Conservation (phyloP, 1,140 invertebrate species). For the Orius insidiosus region DNA sequence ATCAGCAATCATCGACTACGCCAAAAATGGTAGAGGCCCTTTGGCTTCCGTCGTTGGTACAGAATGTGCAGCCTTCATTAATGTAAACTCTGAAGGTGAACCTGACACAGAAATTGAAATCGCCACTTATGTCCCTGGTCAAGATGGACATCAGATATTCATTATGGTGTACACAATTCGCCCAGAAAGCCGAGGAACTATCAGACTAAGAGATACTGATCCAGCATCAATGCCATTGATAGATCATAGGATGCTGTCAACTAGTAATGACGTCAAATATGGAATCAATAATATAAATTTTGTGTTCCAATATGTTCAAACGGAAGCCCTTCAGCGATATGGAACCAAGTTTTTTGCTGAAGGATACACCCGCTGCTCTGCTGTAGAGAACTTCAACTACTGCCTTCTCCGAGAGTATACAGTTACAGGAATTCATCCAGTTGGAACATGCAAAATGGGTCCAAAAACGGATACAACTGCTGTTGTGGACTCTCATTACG, state of each 20-base stretch:
- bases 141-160: constrained; percentile 26
- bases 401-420: background rate
- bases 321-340: constrained; percentile 32
- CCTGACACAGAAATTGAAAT: constrained; percentile 29
- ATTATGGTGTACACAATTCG: constrained; percentile 43
- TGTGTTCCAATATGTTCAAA: constrained; percentile 2
- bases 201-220: constrained; percentile 35
- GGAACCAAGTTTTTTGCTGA: background rate
- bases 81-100: constrained; percentile 38
- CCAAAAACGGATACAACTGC: constrained; percentile 19
- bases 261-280: constrained; percentile 28
- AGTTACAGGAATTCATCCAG: constrained; percentile 23
- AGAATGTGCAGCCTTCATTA: constrained; percentile 25
- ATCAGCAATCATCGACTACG: constrained; percentile 34
- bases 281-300: constrained; percentile 23
- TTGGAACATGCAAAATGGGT: constrained; percentile 31
- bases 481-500: constrained; percentile 26
- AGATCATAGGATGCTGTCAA: constrained; percentile 43
- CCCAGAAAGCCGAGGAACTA: constrained; percentile 49
- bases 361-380: background rate
- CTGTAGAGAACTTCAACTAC: background rate
- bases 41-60: constrained; percentile 12
- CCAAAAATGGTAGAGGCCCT: constrained; percentile 31
- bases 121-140: background rate
- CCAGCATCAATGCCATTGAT: constrained; percentile 42